Conservation (phyloP, 2,113 vertebrate genomes). For the Fulmarus glacialis region DNA sequence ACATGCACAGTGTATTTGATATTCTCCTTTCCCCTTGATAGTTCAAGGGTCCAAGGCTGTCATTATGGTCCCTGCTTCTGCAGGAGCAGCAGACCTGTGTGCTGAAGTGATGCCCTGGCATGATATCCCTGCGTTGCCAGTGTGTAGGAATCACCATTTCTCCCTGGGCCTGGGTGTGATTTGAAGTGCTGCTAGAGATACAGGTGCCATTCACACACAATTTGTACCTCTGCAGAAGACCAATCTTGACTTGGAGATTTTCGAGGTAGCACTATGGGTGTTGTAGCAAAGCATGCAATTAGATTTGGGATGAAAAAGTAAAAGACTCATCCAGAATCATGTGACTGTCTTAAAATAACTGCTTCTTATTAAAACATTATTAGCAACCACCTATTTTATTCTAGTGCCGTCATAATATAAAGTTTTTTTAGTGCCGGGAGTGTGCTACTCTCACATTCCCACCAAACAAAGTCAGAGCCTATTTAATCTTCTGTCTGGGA, state of each 20-base stretch:
- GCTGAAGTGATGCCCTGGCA: not conserved
- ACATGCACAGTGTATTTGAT: not conserved
- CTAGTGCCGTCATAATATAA: fast-evolving
- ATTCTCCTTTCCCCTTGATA: not conserved
- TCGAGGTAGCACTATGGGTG: not conserved
- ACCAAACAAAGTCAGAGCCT: not conserved
- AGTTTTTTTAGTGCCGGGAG: not conserved
- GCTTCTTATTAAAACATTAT: not conserved
- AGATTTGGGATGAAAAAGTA: not conserved
- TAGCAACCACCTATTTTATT: not conserved
- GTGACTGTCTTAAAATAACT: not conserved
- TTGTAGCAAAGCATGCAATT: not conserved
- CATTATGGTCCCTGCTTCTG: not conserved
- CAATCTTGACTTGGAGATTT: not conserved
- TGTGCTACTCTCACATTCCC: not conserved
- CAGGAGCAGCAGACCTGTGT: not conserved
- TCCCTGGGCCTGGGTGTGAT: not conserved
- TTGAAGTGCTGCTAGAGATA: not conserved
- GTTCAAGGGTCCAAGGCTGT: not conserved
- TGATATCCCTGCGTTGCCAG: fast-evolving
- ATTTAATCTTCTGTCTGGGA: not conserved
- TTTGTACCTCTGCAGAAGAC: not conserved
- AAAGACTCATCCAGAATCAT: not conserved
- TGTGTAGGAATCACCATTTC: not conserved
- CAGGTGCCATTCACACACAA: not conserved